Conservation (phyloP, 1,140 invertebrate species). For the Zophobas atratus region DNA sequence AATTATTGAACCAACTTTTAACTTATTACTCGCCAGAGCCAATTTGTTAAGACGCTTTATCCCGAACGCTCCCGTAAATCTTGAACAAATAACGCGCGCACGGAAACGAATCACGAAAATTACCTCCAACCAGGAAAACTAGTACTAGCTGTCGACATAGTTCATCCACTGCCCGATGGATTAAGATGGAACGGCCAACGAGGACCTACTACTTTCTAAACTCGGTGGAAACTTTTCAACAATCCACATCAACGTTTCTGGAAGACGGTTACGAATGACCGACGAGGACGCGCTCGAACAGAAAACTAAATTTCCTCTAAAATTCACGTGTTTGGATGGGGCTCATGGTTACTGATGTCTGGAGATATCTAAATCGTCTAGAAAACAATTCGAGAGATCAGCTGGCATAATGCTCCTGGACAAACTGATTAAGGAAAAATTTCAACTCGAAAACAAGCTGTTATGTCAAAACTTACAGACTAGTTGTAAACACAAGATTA, state of each 20-base stretch:
- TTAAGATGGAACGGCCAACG: conserved; percentile 21
- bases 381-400: too few species aligned
- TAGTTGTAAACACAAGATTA: too few species aligned
- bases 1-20: conserved; percentile 42
- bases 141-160: conserved; percentile 36
- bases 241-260: conserved; percentile 1
- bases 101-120: conserved; percentile 40
- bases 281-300: background rate
- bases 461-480: too few species aligned
- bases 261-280: conserved; percentile 1
- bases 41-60: conserved; percentile 33
- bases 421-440: too few species aligned
- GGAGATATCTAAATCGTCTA: too few species aligned
- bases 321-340: background rate
- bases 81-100: conserved; percentile 14
- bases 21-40: conserved; percentile 38
- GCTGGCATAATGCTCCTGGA: too few species aligned
- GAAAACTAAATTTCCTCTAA: background rate
- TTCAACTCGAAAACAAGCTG: too few species aligned
- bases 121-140: conserved; percentile 27
- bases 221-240: conserved; percentile 4
- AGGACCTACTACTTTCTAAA: background rate
- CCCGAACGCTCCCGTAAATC: conserved; percentile 4
- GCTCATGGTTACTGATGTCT: too few species aligned
- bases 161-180: conserved; percentile 27